Evolutionary conservation across 2,888 invertebrate genomes (phyloP), one percentile per base, ranked within the genome.

Genomic region (Phorcus lineatus): DNA sequence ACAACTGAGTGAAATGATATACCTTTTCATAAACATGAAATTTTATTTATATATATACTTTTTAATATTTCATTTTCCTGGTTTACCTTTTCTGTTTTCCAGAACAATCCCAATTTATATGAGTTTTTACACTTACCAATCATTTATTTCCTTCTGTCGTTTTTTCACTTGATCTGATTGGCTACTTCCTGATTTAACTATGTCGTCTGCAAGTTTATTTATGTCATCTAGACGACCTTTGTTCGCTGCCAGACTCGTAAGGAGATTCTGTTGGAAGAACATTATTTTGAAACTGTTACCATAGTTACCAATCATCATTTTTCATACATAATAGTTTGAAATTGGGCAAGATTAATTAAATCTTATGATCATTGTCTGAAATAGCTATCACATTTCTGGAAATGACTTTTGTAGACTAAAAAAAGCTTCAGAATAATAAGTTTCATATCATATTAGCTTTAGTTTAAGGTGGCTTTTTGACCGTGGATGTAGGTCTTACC

Each of bases 241-340:
- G 16, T 97, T 98, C 0, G 98, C 98, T 0, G 98, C 98, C 54
- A 99, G 94, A 91, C 99, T 99, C 0, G 98, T 98, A 40, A 99
- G 95, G 93, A 99, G 97, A 94, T 98, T 97, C 95, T 96, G 92
- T 36, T 92, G 7, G 7, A 36, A 2, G 7, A 36, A 36, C 82
- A 22, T 74, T 6, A 66, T 13, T 66, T 66, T 19, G 19, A 16
- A 16, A 31, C 4, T n/a, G 17, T 24, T 11, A 3, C 24, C 28
- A 28, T 70, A 79, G 17, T 17, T 31, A 53, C 28, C 52, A 36
- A 19, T 36, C 22, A 31, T 24, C 17, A 1, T 53, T 24, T 53
- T 24, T 1, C 52, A 52, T 52, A 77, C n/a, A 70, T 24, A n/a
- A 6, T 40, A n/a, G 22, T 22, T 22, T 22, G 3, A 74, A 36